These are phyloP conservation scores for Florisuga fusca DNA, from an alignment of 2,797 vertebrate genomes.

Conservation along the genomic window DNA sequence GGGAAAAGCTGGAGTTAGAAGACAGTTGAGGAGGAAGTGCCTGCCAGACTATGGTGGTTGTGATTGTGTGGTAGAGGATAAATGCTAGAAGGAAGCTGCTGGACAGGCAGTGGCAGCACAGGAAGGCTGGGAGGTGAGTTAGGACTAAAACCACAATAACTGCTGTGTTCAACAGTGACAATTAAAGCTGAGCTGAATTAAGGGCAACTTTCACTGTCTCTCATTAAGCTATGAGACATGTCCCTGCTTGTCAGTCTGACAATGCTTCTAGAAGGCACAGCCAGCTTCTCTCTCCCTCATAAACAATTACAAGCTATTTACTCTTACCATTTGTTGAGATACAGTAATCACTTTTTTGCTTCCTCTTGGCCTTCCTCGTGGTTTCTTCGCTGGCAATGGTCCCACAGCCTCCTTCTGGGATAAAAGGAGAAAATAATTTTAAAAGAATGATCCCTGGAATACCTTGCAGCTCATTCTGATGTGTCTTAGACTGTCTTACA, in stretches of 20 bases:
- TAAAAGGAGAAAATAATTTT: not conserved
- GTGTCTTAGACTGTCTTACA: not conserved
- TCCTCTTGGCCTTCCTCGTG: constrained; percentile 73
- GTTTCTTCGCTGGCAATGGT: constrained; percentile 49
- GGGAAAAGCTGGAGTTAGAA: not conserved
- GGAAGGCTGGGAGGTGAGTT: not conserved
- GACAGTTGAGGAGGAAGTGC: constrained; percentile 10
- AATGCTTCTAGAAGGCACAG: not conserved
- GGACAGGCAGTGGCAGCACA: not conserved
- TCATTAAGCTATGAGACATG: not conserved
- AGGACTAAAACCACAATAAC: not conserved
- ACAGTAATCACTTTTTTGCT: constrained; percentile 51
- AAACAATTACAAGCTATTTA: not conserved
- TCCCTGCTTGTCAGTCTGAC: not conserved
- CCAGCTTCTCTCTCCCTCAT: not conserved
- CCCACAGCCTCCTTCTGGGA: constrained; percentile 17
- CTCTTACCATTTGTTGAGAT: constrained; percentile 34
- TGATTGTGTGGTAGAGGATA: not conserved
- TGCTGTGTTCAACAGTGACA: not conserved
- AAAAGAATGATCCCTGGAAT: not conserved
- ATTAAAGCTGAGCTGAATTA: not conserved
- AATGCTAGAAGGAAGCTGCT: not conserved
- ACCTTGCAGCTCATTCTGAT: not conserved
- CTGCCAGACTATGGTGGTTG: not conserved
- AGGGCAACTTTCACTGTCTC: not conserved